phyloP scores from a whole-genome alignment of 1,140 invertebrate species.

The Drosophila fuyamai region DNA sequence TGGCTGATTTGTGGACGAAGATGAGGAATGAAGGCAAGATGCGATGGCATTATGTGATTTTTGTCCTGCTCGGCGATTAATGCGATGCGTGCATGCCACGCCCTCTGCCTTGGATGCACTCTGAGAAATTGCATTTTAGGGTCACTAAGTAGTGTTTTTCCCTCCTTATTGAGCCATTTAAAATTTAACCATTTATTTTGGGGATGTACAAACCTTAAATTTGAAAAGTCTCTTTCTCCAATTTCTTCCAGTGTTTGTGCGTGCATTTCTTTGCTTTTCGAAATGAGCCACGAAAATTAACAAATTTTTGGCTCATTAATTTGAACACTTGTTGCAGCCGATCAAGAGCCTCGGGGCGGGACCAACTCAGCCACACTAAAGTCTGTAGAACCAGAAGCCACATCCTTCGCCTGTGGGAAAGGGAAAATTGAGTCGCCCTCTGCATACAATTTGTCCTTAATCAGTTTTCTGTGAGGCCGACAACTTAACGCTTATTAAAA shows the following conservation, averaged over 20 bases:
- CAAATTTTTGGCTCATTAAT: constrained; percentile 81
- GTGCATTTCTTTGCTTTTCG: constrained; percentile 8
- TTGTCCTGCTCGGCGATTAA: constrained; percentile 65
- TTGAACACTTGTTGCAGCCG: constrained; percentile 68
- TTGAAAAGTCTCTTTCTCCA: no score
- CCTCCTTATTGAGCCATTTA: no score
- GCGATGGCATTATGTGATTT: constrained; percentile 48
- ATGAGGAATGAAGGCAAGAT: constrained; percentile 32
- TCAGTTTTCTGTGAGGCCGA: constrained; percentile 57
- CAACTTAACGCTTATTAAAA: constrained; percentile 81
- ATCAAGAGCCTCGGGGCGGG: constrained; percentile 38
- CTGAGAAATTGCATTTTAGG: not conserved
- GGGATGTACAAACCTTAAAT: no score
- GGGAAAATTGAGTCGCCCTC: constrained; percentile 67
- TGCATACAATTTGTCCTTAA: constrained; percentile 61
- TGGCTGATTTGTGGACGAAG: constrained; percentile 33
- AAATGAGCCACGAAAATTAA: constrained; percentile 80
- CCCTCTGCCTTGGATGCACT: constrained; percentile 19
- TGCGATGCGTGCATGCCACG: constrained; percentile 56
- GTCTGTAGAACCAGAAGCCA: constrained; percentile 24
- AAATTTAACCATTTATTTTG: no score
- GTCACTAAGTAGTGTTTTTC: no score
- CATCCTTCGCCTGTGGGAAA: constrained; percentile 25
- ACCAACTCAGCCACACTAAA: constrained; percentile 12
- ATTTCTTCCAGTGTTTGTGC: constrained; percentile 25